These are phyloP conservation scores for Corvus cornix DNA, from an alignment of 2,113 vertebrate genomes.

Conservation along the genomic window DNA sequence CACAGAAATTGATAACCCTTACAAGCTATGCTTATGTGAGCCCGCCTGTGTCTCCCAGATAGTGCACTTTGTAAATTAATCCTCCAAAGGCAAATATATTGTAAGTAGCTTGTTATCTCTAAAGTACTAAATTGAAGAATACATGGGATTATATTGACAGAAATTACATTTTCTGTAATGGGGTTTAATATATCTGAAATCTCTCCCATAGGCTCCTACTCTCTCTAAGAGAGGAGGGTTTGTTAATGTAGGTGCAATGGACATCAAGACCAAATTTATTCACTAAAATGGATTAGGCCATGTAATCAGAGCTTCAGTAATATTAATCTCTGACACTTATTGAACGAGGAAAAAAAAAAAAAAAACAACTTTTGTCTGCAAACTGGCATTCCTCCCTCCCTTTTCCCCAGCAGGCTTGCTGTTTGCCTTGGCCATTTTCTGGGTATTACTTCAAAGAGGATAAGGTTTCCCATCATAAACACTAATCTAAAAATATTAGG, in stretches of 20 bases:
- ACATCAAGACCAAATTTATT: slow-evolving; percentile 81
- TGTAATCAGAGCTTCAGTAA: slow-evolving; percentile 81
- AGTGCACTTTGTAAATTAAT: slow-evolving; percentile 89
- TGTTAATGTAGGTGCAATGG: slow-evolving; percentile 78
- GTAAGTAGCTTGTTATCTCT: slow-evolving; percentile 88
- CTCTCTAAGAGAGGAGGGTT: slow-evolving; percentile 70
- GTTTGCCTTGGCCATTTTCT: slow-evolving; percentile 73
- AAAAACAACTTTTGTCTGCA: slow-evolving; percentile 67
- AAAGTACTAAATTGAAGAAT: slow-evolving; percentile 92
- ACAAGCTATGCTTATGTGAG: slow-evolving; percentile 83
- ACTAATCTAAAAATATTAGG: slow-evolving; percentile 77
- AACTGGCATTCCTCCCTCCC: slow-evolving; percentile 64
- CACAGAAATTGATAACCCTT: slow-evolving; percentile 91
- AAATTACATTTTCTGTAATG: slow-evolving; percentile 92
- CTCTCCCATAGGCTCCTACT: slow-evolving; percentile 72
- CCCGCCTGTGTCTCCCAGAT: slow-evolving; percentile 77
- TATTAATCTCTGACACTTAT: slow-evolving; percentile 83
- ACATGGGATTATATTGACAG: slow-evolving; percentile 92
- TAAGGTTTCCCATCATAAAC: slow-evolving; percentile 78
- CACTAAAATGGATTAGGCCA: slow-evolving; percentile 83
- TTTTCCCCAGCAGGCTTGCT: slow-evolving; percentile 42
- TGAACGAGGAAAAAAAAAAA: slow-evolving; percentile 39
- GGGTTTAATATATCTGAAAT: slow-evolving; percentile 89
- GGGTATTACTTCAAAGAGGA: slow-evolving; percentile 83
- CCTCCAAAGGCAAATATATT: slow-evolving; percentile 90